These are phyloP conservation scores for Dromiciops gliroides DNA, from an alignment of 2,113 vertebrate genomes.

Conservation along the genomic window DNA sequence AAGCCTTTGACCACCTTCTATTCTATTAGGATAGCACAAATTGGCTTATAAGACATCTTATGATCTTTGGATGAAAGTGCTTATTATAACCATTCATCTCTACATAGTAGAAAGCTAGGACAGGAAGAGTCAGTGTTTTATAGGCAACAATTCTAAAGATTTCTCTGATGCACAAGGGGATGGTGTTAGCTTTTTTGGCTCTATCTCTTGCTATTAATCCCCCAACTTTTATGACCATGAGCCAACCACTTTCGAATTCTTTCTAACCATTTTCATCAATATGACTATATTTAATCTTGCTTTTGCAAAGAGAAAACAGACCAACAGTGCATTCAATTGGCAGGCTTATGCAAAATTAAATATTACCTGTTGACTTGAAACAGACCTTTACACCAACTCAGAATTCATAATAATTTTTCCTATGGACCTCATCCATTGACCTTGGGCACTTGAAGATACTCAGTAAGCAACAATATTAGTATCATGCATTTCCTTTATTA, in stretches of 20 bases:
- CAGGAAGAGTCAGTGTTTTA: constrained; percentile 65
- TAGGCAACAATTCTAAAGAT: not conserved
- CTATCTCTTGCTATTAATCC: constrained; percentile 64
- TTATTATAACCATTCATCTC: constrained; percentile 71
- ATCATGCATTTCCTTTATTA: constrained; percentile 25
- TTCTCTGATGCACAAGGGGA: constrained; percentile 59
- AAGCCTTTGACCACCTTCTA: constrained; percentile 43
- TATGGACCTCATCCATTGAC: constrained; percentile 30
- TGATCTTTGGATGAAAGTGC: constrained; percentile 62
- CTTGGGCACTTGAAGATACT: constrained; percentile 46
- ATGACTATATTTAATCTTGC: constrained; percentile 75
- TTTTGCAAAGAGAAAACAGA: constrained; percentile 69
- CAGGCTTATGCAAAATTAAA: constrained; percentile 76
- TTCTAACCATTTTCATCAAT: constrained; percentile 74
- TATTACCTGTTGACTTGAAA: constrained; percentile 65
- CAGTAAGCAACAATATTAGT: constrained; percentile 25
- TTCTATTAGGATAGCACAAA: constrained; percentile 45
- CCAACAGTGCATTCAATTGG: constrained; percentile 56
- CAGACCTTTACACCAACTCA: constrained; percentile 45
- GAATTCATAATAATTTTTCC: constrained; percentile 58
- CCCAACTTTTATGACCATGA: constrained; percentile 69
- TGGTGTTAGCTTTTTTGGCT: constrained; percentile 66
- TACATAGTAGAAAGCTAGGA: constrained; percentile 50
- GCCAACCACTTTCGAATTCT: constrained; percentile 56
- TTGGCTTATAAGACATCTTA: constrained; percentile 57